A percentile compares a stretch with the other conserved stretches of the same genome.
Conservation (phyloP, 2,888 invertebrate species). For the Mythimna pallens region DNA sequence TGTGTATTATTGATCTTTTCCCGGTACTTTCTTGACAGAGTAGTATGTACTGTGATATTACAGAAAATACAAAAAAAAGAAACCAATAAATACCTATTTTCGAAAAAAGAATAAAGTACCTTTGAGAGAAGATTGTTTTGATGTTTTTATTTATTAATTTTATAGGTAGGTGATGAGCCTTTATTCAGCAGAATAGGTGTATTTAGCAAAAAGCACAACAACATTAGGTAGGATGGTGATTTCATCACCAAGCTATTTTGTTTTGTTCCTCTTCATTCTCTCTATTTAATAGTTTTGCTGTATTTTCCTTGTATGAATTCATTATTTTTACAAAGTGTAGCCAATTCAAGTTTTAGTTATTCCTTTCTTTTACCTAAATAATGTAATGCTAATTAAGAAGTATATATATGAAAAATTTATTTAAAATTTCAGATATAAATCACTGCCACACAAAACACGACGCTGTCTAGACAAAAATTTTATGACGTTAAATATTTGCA, state of each 20-base stretch:
- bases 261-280: constrained; percentile 33
- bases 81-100: too few relatives aligned
- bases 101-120: too few relatives aligned
- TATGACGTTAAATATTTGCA: background rate
- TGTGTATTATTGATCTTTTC: too few relatives aligned
- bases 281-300: constrained; percentile 25
- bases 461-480: constrained; percentile 8
- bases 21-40: too few relatives aligned
- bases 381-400: constrained; percentile 1
- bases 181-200: background rate
- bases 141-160: background rate
- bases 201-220: background rate
- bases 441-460: background rate
- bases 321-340: constrained; percentile 32
- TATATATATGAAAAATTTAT: background rate
- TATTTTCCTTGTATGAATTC: constrained; percentile 49
- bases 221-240: constrained; percentile 16
- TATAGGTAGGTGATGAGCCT: background rate
- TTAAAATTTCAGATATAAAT: constrained; percentile 2
- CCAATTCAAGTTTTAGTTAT: constrained; percentile 15
- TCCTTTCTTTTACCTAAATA: constrained; percentile 18
- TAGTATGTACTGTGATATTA: too few relatives aligned
- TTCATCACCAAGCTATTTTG: constrained; percentile 36
- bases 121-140: too few relatives aligned
- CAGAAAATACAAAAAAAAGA: too few relatives aligned